Base-by-base conservation (phyloP, 2,797 vertebrate species). In the Geotrypetes seraphini region DNA sequence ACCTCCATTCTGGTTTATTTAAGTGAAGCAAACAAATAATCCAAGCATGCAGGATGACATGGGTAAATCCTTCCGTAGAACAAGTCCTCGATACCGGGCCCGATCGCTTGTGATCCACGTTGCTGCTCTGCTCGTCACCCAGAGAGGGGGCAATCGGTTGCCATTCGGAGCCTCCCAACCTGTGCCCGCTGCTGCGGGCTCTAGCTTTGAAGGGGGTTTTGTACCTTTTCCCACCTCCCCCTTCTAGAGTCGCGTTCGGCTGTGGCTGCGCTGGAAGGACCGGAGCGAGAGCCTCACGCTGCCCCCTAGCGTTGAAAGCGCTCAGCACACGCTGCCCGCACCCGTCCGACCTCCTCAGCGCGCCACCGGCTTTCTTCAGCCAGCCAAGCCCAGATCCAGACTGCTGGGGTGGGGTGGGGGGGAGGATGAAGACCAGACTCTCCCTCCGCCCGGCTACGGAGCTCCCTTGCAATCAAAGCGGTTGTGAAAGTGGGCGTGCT, bases 401-500 rank as follows among this genome's bases (percentile, higher is more conserved):
- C n/a, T 36, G 67, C 43, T 10, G 13, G 4, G n/a, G n/a, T n/a
- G n/a, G n/a, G n/a, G n/a, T n/a, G 25, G 14, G 25, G 44, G 52
- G 49, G 52, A 52, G 49, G 42, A 52, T 36, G 52, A 29, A 23
- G 17, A 31, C 35, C 52, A 49, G 61, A 49, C 60, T 64, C 53
- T 20, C 54, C 39, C 17, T 39, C 50, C 7, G 31, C 1, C 7
- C 3, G 50, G 63, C 60, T 49, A 59, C 55, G 33, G 8, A 69
- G 54, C n/a, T n/a, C n/a, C n/a, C n/a, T n/a, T n/a, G n/a, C 69
- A 75, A 74, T 75, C 71, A 65, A 38, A 61, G 50, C 28, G n/a
- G n/a, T 36, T 18, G 41, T 63, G 55, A 70, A 63, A 67, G 79
- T 80, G 79, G 82, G 82, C 76, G 75, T 78, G 76, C 79, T 73